A percentile compares a stretch with the other conserved stretches of the same genome.
Evolutionary conservation across 2,888 invertebrate genomes (phyloP).

Genomic region (Phorcus lineatus): DNA sequence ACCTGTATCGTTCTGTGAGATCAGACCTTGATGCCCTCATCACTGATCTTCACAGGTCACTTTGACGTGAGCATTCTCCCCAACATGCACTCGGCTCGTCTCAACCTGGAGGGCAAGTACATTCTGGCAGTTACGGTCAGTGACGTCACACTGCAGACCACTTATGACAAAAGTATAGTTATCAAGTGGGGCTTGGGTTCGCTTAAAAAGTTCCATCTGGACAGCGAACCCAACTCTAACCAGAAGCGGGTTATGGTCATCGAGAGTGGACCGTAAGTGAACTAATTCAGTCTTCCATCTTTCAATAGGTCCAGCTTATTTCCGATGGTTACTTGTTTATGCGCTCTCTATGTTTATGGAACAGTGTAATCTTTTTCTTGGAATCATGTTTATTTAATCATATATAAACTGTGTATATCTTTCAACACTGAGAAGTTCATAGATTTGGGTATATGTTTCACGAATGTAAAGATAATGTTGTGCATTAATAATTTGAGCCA

Average conservation of each 20-base stretch:
- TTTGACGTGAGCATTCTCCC: constrained; percentile 48
- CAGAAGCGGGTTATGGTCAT: constrained; percentile 48
- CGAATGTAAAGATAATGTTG: no score
- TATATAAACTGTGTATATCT: no score
- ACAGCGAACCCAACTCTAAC: constrained; percentile 43
- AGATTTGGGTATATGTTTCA: no score
- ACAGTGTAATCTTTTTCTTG: no score
- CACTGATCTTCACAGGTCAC: constrained; percentile 43
- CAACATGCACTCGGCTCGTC: constrained; percentile 50
- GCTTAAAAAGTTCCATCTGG: constrained; percentile 58
- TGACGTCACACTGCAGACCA: constrained; percentile 47
- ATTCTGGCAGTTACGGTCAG: constrained; percentile 51
- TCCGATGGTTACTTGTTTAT: no score
- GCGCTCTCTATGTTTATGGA: no score
- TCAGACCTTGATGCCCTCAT: no score
- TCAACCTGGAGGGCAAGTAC: constrained; percentile 48
- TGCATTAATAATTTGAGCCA: no score
- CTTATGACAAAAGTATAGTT: constrained; percentile 34
- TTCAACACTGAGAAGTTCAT: no score
- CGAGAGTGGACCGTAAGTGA: constrained; percentile 64
- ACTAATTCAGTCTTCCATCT: background rate
- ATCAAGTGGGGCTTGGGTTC: constrained; percentile 58
- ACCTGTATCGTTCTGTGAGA: no score
- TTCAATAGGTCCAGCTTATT: no score
- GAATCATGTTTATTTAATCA: no score